Conservation (phyloP, 2,113 vertebrate genomes). For the Callipepla squamata region DNA sequence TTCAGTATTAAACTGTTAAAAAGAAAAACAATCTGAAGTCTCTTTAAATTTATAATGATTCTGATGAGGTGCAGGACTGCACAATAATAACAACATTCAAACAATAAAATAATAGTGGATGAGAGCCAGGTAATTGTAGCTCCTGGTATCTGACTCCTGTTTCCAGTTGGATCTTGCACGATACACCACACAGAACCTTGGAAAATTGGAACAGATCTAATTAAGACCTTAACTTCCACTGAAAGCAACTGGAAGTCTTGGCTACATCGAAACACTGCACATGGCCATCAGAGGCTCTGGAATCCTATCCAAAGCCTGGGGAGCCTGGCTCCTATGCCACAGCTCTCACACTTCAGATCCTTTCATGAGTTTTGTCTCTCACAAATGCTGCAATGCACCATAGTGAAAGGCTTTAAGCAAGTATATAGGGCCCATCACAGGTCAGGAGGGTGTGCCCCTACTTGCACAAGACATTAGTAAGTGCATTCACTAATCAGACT, state of each 20-base stretch:
- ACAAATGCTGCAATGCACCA: neutral
- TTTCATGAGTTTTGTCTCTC: neutral
- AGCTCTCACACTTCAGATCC: neutral
- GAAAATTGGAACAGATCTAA: neutral
- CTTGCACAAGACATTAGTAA: neutral
- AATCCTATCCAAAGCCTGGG: neutral
- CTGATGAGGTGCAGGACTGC: neutral
- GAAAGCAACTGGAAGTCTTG: neutral
- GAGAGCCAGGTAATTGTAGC: neutral
- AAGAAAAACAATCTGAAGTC: neutral
- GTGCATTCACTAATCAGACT: neutral
- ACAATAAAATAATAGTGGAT: neutral
- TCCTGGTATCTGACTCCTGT: neutral
- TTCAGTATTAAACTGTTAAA: neutral
- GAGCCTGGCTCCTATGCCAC: fast-evolving
- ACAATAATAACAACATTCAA: neutral
- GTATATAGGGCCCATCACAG: fast-evolving
- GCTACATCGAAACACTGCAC: neutral
- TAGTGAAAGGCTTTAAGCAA: fast-evolving
- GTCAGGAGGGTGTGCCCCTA: neutral
- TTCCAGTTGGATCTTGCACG: neutral
- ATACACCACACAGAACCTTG: neutral
- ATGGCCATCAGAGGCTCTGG: neutral
- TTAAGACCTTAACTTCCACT: neutral
- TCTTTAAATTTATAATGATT: neutral